A percentile compares a stretch with the other conserved stretches of the same genome.
These are phyloP conservation scores for Frieseomelitta varia DNA, from an alignment of 1,140 invertebrate species.

Conservation along the genomic window DNA sequence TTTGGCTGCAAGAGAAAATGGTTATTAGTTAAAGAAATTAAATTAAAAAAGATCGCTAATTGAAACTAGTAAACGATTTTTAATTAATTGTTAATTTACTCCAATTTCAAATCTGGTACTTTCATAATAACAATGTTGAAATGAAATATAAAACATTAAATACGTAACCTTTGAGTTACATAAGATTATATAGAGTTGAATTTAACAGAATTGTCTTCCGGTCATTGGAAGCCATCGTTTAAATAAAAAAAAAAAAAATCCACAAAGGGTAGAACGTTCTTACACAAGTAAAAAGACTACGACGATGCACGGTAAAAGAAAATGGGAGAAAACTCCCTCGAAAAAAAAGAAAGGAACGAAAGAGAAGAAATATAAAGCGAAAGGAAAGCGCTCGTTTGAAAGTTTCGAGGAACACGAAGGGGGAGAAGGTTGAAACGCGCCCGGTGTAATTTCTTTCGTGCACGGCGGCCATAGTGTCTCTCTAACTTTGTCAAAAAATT, in stretches of 20 bases:
- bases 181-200: too few relatives aligned
- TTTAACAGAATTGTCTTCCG: background rate
- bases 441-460: slow-evolving; percentile 32
- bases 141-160: too few relatives aligned
- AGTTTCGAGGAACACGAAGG: slow-evolving; percentile 25
- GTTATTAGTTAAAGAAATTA: too few relatives aligned
- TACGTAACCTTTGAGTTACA: too few relatives aligned
- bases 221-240: background rate
- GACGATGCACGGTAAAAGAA: background rate
- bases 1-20: too few relatives aligned
- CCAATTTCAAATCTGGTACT: too few relatives aligned
- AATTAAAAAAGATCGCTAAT: too few relatives aligned
- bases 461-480: slow-evolving; percentile 35
- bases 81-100: too few relatives aligned
- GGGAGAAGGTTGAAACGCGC: background rate
- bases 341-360: background rate
- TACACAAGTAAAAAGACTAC: background rate
- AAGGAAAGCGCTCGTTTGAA: slow-evolving; percentile 9
- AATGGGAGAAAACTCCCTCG: background rate
- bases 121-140: too few relatives aligned
- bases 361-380: background rate
- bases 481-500: slow-evolving; percentile 61
- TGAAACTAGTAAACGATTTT: too few relatives aligned
- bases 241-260: background rate
- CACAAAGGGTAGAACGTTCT: background rate